Base-by-base conservation (phyloP, 2,113 vertebrate species). In the Dicerorhinus sumatrensis region DNA sequence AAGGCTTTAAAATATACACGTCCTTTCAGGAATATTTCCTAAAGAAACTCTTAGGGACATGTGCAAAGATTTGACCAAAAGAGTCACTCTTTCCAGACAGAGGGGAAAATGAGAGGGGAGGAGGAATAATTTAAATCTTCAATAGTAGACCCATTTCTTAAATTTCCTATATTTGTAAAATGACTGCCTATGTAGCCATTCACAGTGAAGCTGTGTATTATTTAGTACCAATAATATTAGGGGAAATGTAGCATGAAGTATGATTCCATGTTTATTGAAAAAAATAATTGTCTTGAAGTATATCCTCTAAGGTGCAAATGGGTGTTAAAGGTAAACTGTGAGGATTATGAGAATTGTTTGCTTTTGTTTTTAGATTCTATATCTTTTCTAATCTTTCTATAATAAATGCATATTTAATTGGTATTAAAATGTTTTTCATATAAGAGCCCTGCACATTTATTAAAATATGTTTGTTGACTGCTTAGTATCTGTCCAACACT, bases 381-480 rank as follows among this genome's bases (percentile, higher is more conserved):
- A 10, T 31, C 36, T 80, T 87, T 95, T 72, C 67, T 67, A 65
- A 62, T 89, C 6, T 63, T 94, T 77, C 29, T 77, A 13, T 12
- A 67, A 54, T 16, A 90, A 36, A 76, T 62, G 25, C 5, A 29
- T 76, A 33, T 5, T 91, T n/a, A 31, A 20, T 75, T 89, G 33
- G 4, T 87, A 72, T 36, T 91, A 48, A 25, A 29, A 1, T 56
- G 25, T 12, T 42, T 88, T 88, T 76, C 36, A 39, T 65, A 6
- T 69, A 90, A 67, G 36, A 97, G 42, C 29, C 42, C 27, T 91
- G 58, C 14, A 58, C 33, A 73, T 80, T 90, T 87, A 79, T 83
- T 42, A 58, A 62, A 95, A 69, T 7, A 46, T 25, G 4, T 67
- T 93, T 76, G 27, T 88, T 85, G 23, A 60, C 60, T 29, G 31